These are phyloP conservation scores for Metacarcinus magister DNA, from an alignment of 2,888 invertebrate genomes.

Conservation along the genomic window DNA sequence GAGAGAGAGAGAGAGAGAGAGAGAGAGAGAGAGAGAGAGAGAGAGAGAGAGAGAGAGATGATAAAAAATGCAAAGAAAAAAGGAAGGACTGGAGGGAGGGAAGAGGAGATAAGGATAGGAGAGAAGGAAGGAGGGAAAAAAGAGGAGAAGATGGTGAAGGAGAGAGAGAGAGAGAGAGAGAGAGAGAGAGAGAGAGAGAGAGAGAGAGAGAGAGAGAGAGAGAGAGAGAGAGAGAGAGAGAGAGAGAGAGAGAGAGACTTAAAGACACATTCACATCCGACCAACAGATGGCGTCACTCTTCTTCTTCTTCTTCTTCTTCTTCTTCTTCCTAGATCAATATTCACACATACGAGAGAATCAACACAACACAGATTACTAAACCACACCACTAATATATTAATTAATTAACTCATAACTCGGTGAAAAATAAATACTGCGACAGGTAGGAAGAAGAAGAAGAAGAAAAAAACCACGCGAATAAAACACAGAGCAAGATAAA, in stretches of 20 bases:
- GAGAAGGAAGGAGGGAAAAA: not conserved
- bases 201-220: not conserved
- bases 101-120: not conserved
- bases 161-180: not conserved
- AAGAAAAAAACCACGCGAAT: not conserved
- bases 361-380: too few relatives aligned
- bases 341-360: not conserved
- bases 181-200: not conserved
- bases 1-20: not conserved
- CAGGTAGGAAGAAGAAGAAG: not conserved
- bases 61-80: not conserved
- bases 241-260: slow-evolving; percentile 10
- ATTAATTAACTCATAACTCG: not conserved
- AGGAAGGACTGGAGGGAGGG: not conserved
- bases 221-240: not conserved
- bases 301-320: too few relatives aligned
- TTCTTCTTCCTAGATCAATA: not conserved
- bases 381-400: not conserved
- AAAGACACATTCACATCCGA: not conserved
- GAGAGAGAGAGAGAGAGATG: not conserved
- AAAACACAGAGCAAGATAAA: too few relatives aligned
- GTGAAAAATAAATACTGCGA: not conserved
- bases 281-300: not conserved
- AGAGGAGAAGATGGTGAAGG: not conserved
- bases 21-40: not conserved